These are phyloP conservation scores for Tympanoctomys barrerae DNA, from an alignment of 2,797 vertebrate species.

Conservation along the genomic window DNA sequence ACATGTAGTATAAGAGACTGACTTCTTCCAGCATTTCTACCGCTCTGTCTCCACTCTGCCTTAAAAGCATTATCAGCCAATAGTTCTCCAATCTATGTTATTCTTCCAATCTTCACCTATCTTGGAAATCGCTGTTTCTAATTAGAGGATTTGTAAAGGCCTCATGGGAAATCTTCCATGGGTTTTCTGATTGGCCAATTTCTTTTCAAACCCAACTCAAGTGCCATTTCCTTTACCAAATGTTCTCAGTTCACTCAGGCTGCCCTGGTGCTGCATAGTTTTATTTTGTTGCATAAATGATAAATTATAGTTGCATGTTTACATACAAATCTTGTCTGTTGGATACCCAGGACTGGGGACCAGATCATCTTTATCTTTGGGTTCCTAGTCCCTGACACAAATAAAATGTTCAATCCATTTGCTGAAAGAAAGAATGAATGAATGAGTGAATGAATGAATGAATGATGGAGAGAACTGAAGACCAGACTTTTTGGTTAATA, in stretches of 20 bases:
- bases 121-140: not conserved
- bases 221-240: not conserved
- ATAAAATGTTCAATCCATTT: not conserved
- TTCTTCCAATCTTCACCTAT: not conserved
- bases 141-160: not conserved
- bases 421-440: not conserved
- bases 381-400: not conserved
- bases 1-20: not conserved
- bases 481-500: slow-evolving; percentile 1
- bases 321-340: not conserved
- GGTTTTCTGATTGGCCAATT: not conserved
- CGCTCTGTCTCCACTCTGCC: not conserved
- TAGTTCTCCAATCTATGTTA: not conserved
- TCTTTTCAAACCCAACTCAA: not conserved
- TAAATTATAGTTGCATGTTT: not conserved
- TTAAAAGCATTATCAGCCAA: not conserved
- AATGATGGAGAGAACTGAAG: not conserved
- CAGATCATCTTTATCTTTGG: not conserved
- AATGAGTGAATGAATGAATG: not conserved
- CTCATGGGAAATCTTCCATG: not conserved
- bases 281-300: not conserved
- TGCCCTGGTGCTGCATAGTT: not conserved
- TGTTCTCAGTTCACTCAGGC: not conserved
- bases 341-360: not conserved
- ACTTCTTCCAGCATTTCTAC: not conserved